A percentile compares a stretch with the other conserved stretches of the same genome.
Conservation (phyloP, 2,797 vertebrate genomes). For the Enteromius radiatus region DNA sequence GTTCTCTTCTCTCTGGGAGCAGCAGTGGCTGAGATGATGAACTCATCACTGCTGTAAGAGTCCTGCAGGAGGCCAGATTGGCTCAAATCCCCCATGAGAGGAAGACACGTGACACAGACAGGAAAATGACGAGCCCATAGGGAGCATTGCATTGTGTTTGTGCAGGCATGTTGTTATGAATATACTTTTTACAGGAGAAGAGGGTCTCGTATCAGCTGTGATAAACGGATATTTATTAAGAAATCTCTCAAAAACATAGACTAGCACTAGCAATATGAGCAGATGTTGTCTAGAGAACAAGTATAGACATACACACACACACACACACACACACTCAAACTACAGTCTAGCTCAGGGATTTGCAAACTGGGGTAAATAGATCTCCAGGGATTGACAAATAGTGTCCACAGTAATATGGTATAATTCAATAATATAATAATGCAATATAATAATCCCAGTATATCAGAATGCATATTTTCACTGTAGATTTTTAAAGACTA, state of each 20-base stretch:
- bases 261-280: not conserved
- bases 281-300: not conserved
- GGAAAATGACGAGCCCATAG: not conserved
- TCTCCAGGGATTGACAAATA: not conserved
- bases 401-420: not conserved
- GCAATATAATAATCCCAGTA: not conserved
- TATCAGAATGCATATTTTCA: not conserved
- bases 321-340: not conserved
- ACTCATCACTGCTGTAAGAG: constrained; percentile 62
- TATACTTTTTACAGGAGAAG: constrained; percentile 34
- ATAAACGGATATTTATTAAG: constrained; percentile 14
- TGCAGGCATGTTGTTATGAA: not conserved
- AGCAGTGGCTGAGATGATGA: constrained; percentile 20
- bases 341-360: not conserved
- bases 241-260: constrained; percentile 25
- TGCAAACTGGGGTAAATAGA: not conserved
- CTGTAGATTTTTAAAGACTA: not conserved
- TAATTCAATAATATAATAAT: not conserved
- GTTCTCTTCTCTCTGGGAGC: constrained; percentile 42
- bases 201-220: constrained; percentile 11
- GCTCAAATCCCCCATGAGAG: constrained; percentile 30
- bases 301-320: not conserved
- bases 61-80: constrained; percentile 64
- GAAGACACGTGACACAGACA: constrained; percentile 16
- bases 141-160: not conserved